Conservation (phyloP, 1,140 invertebrate species). For the Drosophila nasuta region DNA sequence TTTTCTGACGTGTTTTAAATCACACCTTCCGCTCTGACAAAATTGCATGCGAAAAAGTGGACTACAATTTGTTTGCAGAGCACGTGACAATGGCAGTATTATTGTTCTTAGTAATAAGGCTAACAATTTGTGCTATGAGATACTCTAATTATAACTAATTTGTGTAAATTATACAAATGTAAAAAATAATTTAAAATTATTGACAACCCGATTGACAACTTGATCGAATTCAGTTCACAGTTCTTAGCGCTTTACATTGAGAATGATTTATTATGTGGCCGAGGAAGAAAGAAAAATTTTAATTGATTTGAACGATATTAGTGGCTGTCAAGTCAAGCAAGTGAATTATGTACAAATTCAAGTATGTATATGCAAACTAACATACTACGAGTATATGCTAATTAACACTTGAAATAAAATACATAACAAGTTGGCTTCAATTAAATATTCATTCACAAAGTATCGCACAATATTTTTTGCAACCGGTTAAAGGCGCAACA, state of each 20-base stretch:
- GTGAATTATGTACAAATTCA: constrained; percentile 8
- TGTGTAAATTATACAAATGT: too few species aligned
- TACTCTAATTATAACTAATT: too few species aligned
- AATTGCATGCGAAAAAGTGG: constrained; percentile 21
- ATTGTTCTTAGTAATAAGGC: background rate
- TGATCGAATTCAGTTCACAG: too few species aligned
- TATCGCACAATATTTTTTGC: constrained; percentile 47
- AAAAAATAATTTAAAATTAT: too few species aligned
- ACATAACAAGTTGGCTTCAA: constrained; percentile 46
- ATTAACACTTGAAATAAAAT: constrained; percentile 62
- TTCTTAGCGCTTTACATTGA: too few species aligned
- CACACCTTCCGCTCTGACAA: constrained; percentile 37
- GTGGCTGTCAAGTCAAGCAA: constrained; percentile 30
- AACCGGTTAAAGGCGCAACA: constrained; percentile 63
- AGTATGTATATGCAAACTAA: constrained; percentile 14
- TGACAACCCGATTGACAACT: too few species aligned
- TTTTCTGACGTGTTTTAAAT: constrained; percentile 41
- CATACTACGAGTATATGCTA: constrained; percentile 44
- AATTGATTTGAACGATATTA: constrained; percentile 66
- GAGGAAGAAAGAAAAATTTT: constrained; percentile 26
- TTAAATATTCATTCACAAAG: constrained; percentile 61
- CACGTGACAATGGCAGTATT: background rate
- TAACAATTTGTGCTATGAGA: too few species aligned
- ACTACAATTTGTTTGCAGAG: too few species aligned
- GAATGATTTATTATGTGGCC: too few species aligned